Evolutionary conservation across 2,888 invertebrate species (phyloP), one percentile per base, ranked within the genome.

Genomic region (Myopa testacea): DNA sequence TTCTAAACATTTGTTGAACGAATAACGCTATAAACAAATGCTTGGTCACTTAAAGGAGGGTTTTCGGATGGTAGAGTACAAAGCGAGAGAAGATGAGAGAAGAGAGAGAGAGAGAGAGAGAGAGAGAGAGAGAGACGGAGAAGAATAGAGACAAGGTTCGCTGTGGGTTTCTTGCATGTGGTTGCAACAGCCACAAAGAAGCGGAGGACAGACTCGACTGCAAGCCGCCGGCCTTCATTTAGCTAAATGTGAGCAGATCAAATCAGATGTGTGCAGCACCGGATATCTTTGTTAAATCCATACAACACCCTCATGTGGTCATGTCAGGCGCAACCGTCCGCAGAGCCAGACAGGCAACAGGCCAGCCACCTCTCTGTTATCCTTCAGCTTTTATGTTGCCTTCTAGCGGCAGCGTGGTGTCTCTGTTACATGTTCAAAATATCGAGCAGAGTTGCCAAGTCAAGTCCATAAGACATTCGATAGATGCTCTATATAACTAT

Each of bases 51-150:
- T 45, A 3, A 55, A 10, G 55, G 55, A 55, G 55, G 45, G 6
- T 6, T 6, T 45, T 45, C 45, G 62, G 8, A 14, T 52, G 10
- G 58, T n/a, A n/a, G n/a, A 10, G 19, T 58, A 58, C 16, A 58
- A 26, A 58, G n/a, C 19, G 78, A 78, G 71, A 75, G 79, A 78
- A 78, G 69, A 69, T 60, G 68, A 77, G 45, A 62, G 62, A 5
- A 55, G 55, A 55, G 55, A 55, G 7, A 26, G 26, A 26, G 26
- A 26, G 63, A 45, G 12, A 76, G 76, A 60, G 55, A 55, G 55
- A 55, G 55, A 55, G 55, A 55, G 55, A 55, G 55, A 55, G 7
- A 26, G 26, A 26, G 26, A 26, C 69, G 55, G 12, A 76, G 76
- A 60, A 5, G 71, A 37, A 14, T 4, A 38, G n/a, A 65, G 38